Evolutionary conservation across 2,888 invertebrate species (phyloP), one percentile per base, ranked within the genome.

Genomic region (Eueremaeus valkanovi): DNA sequence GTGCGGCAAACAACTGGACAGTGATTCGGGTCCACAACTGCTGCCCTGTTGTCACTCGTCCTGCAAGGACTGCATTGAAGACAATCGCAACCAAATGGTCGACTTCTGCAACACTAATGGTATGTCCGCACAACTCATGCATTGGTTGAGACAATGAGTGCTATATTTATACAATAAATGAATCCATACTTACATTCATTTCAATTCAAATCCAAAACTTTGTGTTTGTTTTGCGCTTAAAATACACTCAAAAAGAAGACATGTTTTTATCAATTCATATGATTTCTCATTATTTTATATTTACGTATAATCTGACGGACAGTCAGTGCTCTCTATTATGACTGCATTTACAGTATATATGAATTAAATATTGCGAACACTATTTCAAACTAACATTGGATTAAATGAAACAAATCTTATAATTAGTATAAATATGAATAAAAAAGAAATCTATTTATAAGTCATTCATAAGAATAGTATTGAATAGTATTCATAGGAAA

Each of bases 31-130:
- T 36, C 66, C 66, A 36, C 66, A 66, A 66, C 36, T 66, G 18
- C 36, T 66, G n/a, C 66, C 66, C n/a, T 66, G 66, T 66, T 66
- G 66, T 66, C 66, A 66, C 21, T 66, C 66, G 2, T 33, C 66
- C n/a, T 66, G 66, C 40, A 33, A 40, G n/a, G 66, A 66, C 1
- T 66, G 66, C 18, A 66, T 66, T 36, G 66, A 66, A 31, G 66
- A 66, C 40, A 27, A 66, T 8, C 2, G 8, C 11, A 40, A 33
- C 18, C 21, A 27, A 31, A 9, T 66, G 21, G 5, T 16, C 0
- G 66, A 66, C 66, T 40, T 36, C 66, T 8, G 1, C 36, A 66
- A 66, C 36, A 36, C 21, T 13, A 16, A 11, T 49, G n/a, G n/a
- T n/a, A n/a, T n/a, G n/a, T n/a, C n/a, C n/a, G n/a, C n/a, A n/a